phyloP scores from a whole-genome alignment of 1,140 invertebrate genomes.

The Paralvinella palmiformis region DNA sequence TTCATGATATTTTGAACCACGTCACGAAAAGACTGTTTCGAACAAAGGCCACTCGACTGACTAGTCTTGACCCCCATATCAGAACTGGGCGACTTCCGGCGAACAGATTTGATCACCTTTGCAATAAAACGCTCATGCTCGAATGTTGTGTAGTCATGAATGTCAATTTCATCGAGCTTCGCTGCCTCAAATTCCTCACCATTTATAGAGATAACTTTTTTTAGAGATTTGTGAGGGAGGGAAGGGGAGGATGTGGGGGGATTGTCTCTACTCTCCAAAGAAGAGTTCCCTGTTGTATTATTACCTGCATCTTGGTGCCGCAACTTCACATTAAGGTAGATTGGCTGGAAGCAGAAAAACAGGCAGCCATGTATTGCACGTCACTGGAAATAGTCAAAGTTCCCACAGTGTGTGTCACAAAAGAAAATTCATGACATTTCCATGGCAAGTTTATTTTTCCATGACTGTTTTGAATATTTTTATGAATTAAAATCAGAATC shows the following conservation, averaged over 20 bases:
- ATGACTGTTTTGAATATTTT: neutral
- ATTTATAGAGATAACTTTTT: conserved; percentile 43
- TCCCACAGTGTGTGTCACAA: neutral
- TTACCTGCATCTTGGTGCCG: conserved; percentile 12
- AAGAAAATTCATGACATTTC: neutral
- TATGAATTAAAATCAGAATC: neutral
- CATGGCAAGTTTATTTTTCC: neutral
- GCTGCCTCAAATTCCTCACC: conserved; percentile 35
- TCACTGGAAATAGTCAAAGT: neutral
- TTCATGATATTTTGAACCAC: conserved; percentile 12
- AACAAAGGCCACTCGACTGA: neutral
- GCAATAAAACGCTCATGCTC: conserved; percentile 36
- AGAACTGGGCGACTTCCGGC: conserved; percentile 19
- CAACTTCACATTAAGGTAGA: conserved; percentile 17
- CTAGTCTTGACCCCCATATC: conserved; percentile 1
- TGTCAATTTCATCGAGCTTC: conserved; percentile 35
- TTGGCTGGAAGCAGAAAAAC: conserved; percentile 8
- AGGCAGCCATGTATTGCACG: neutral
- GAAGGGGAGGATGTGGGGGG: neutral
- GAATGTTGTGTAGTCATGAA: conserved; percentile 47
- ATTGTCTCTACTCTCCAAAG: neutral
- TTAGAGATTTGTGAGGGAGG: conserved; percentile 15
- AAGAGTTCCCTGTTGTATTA: neutral
- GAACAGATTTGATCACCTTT: conserved; percentile 38
- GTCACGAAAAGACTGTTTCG: conserved; percentile 9